These are phyloP conservation scores for Aspidiotus rigidus DNA, from an alignment of 2,888 invertebrate species.

Conservation along the genomic window DNA sequence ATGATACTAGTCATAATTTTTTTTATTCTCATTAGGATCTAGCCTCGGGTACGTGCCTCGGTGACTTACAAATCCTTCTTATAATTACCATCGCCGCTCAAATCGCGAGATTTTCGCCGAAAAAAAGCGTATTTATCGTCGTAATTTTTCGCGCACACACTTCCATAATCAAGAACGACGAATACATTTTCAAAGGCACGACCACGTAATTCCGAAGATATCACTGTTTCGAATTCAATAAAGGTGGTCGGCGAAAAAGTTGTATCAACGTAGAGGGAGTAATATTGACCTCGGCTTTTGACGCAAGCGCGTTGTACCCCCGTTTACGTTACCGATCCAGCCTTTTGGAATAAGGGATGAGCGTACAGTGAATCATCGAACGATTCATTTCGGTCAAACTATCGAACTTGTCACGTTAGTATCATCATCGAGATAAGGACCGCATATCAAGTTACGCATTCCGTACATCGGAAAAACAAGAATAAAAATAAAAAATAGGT, in stretches of 20 bases:
- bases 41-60: neutral
- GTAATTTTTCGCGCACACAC: neutral
- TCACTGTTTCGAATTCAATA: slow-evolving; percentile 15
- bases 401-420: slow-evolving; percentile 1
- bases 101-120: neutral
- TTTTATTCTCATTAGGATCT: neutral
- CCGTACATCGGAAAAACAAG: too few relatives aligned
- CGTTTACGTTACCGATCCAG: neutral
- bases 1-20: slow-evolving; percentile 8
- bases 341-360: neutral
- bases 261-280: slow-evolving; percentile 17
- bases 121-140: too few relatives aligned
- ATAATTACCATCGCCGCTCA: neutral
- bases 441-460: too few relatives aligned
- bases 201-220: slow-evolving; percentile 12
- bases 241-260: slow-evolving; percentile 3
- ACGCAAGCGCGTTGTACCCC: neutral
- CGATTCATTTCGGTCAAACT: slow-evolving; percentile 1
- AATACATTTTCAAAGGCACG: neutral
- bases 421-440: neutral
- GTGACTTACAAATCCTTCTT: neutral
- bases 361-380: slow-evolving; percentile 5
- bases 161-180: slow-evolving; percentile 8
- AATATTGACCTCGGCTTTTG: neutral
- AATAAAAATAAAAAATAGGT: too few relatives aligned